Base-by-base conservation (phyloP, 1,140 invertebrate genomes). In the Drosophila albomicans region DNA sequence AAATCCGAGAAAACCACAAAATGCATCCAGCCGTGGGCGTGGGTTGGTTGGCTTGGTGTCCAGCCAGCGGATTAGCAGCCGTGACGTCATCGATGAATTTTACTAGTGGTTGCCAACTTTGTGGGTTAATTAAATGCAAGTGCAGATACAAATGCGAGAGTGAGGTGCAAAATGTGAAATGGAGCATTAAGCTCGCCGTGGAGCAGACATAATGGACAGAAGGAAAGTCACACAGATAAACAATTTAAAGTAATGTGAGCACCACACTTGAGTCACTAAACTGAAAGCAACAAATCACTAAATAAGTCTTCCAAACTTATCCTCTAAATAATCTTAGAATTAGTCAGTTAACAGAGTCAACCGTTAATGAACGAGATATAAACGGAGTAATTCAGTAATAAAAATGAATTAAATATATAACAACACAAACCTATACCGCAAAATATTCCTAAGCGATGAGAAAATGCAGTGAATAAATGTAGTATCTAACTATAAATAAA, bases 201-300 rank as follows among this genome's bases (percentile, higher is more conserved):
- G 51, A 28, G 41, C 45, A 38, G 54, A 35, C 38, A 20, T 11
- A 2, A 16, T 57, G 5, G 35, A 35, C 46, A 32, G 7, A 35
- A 30, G 35, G 0, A 38, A 8, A 38, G 35, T 38, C 2, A 25
- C 20, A 25, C 20, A 25, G 20, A 25, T 8, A 10, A 38, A 13
- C 28, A 62, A 20, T 32, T 11, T 16, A 15, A 51, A 11, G 30
- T 20, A 63, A 79, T 77, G 79, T 67, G 69, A 69, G 61, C 74
- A 38, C 61, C 71, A 63, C 52, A 38, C 45, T 59, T 43, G 49
- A 67, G 67, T 13, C 25, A 64, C 25, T 16, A 56, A 81, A 87
- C 73, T 48, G 43, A 86, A 86, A 81, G 76, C 81, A 91, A 91
- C 89, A 91, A 91, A 91, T 91, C 90, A 91, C 90, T 91, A 77